These are phyloP conservation scores for Actinia equina DNA, from an alignment of 64 coral and sea anemone species.

Conservation along the genomic window DNA sequence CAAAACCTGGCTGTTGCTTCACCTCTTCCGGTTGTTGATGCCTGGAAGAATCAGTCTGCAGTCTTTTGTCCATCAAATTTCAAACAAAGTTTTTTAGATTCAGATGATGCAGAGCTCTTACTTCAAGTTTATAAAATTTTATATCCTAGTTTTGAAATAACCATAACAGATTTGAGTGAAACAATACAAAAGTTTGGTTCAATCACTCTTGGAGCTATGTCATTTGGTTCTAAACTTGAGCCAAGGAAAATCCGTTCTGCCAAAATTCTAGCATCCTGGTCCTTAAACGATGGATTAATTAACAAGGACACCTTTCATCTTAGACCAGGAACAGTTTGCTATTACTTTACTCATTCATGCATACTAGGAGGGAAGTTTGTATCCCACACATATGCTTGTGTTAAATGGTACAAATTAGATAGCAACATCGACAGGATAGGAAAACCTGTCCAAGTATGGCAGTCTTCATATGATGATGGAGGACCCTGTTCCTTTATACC, in stretches of 20 bases:
- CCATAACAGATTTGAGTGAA: background rate
- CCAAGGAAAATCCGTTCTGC: background rate
- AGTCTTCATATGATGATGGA: background rate
- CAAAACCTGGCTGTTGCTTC: background rate
- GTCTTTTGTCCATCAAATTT: background rate
- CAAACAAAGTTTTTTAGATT: constrained; percentile 12
- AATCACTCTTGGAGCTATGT: background rate
- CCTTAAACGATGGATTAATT: background rate
- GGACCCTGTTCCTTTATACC: constrained; percentile 52
- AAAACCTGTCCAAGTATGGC: constrained; percentile 33
- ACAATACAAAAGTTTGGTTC: constrained; percentile 1
- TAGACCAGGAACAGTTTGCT: constrained; percentile 25
- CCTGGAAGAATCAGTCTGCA: background rate
- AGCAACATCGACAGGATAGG: constrained; percentile 3
- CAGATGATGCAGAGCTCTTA: background rate
- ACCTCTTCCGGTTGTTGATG: background rate
- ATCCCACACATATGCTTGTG: constrained; percentile 34
- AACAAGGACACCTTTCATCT: constrained; percentile 22
- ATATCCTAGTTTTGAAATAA: background rate
- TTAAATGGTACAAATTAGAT: constrained; percentile 42
- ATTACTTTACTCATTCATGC: constrained; percentile 43
- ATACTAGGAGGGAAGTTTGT: constrained; percentile 7
- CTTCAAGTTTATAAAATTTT: constrained; percentile 1
- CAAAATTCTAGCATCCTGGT: constrained; percentile 28
- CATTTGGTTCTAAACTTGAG: constrained; percentile 19